Base-by-base conservation (phyloP, 2,113 vertebrate genomes). In the Melanerpes formicivorus region DNA sequence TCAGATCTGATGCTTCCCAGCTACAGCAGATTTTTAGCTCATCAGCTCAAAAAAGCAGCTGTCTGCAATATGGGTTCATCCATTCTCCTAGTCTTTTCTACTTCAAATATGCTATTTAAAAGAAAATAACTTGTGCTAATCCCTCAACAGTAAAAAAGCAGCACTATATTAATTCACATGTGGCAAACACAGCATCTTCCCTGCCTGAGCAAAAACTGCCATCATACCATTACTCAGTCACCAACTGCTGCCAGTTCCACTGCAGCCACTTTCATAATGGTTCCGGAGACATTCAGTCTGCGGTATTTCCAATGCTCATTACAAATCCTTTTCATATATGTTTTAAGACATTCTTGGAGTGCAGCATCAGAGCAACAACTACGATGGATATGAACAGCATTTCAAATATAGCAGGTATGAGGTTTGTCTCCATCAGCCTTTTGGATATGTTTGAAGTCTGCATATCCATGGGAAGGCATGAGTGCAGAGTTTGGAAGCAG, bases 21-120 rank as follows among this genome's bases (percentile, higher is more conserved):
- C 32, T 66, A 71, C 3, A 65, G 66, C 52, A 85, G n/a, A 85
- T 58, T 80, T 44, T 80, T 66, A 91, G 52, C 11, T 60, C 78
- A 84, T 64, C 73, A 26, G 19, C 54, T 93, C 37, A 70, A 46
- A 85, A 84, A 93, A 90, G 71, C 96, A 96, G 94, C 91, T 97
- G 91, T 63, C 85, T 89, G 78, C 91, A 96, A 96, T 60, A 91
- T 95, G 93, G 60, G 65, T 80, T 91, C 86, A 92, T 92, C 79
- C 74, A 69, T 46, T 90, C 63, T 52, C 65, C 50, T 44, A 52
- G n/a, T 48, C 92, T 83, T 74, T 84, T 80, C 73, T 48, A 84
- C 80, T 93, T 96, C 66, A 95, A 92, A 92, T 87, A 71, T 81
- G 90, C 81, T 87, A 76, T 6, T 81, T 6, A 0, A 14, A 71